Percentiles rank a stretch among this genome's conserved stretches.
Conservation (phyloP, 2,797 vertebrate species). For the Psittacula derbiana region DNA sequence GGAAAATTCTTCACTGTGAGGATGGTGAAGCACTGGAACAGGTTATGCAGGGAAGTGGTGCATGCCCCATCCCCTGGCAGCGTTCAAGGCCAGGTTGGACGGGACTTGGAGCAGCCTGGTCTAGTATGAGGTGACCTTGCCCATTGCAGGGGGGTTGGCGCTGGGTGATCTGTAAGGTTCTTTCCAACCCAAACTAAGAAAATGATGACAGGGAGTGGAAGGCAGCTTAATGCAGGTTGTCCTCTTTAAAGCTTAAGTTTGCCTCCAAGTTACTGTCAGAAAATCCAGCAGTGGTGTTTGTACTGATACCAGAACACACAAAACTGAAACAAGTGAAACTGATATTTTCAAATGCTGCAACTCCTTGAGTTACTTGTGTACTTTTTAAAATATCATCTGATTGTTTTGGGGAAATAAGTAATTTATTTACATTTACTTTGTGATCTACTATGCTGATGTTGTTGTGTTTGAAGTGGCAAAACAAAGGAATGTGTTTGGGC, state of each 20-base stretch:
- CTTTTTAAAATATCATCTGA: not conserved
- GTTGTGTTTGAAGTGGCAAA: not conserved
- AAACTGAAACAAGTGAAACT: not conserved
- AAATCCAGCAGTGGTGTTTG: accelerated
- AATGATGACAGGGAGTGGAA: not conserved
- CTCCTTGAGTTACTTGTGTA: not conserved
- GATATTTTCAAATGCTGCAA: not conserved
- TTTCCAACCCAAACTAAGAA: not conserved
- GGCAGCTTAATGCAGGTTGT: not conserved
- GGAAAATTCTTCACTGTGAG: not conserved
- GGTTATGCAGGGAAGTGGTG: not conserved
- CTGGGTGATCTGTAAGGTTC: not conserved
- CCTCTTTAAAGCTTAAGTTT: not conserved
- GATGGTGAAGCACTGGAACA: not conserved
- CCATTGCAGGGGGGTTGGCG: not conserved
- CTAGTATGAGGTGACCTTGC: not conserved
- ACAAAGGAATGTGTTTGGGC: not conserved
- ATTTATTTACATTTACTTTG: not conserved
- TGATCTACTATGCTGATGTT: not conserved
- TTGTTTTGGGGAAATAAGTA: not conserved
- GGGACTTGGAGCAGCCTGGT: not conserved
- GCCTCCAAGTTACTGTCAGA: not conserved
- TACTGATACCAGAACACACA: accelerated
- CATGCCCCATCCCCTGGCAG: not conserved
- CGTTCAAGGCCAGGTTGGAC: not conserved